Conservation (phyloP, 2,888 invertebrate genomes). For the Anthophora plumipes region DNA sequence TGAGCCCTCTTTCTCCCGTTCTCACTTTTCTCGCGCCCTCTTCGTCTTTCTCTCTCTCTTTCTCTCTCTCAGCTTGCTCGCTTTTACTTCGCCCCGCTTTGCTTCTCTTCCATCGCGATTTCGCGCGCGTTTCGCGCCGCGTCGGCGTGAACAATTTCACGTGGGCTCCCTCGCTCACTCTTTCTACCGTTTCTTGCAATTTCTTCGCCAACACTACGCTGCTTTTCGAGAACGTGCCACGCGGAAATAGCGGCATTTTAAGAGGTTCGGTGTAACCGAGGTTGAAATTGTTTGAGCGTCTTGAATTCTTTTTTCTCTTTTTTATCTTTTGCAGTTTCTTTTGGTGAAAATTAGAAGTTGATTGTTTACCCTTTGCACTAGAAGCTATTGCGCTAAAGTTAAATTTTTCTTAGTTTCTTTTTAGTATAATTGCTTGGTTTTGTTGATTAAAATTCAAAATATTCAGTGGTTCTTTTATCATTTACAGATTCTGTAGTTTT, state of each 20-base stretch:
- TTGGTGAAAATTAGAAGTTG: too few relatives aligned
- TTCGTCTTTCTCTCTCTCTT: conserved; percentile 53
- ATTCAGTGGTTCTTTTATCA: too few relatives aligned
- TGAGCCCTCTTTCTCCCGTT: conserved; percentile 68
- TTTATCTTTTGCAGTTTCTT: too few relatives aligned
- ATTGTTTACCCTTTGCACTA: too few relatives aligned
- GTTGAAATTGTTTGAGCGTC: too few relatives aligned
- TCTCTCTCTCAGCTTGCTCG: conserved; percentile 38
- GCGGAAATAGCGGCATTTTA: background rate
- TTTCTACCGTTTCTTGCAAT: background rate
- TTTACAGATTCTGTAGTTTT: too few relatives aligned
- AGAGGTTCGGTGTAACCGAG: background rate
- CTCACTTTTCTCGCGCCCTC: conserved; percentile 59
- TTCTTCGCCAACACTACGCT: background rate
- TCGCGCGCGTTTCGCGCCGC: conserved; percentile 40
- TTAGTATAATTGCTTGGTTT: too few relatives aligned
- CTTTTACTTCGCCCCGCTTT: conserved; percentile 56
- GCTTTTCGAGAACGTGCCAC: background rate
- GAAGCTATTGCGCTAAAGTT: too few relatives aligned
- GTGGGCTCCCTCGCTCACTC: conserved; percentile 9
- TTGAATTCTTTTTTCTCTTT: too few relatives aligned
- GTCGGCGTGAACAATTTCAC: conserved; percentile 54
- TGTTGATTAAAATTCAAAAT: too few relatives aligned
- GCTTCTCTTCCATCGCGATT: conserved; percentile 42
- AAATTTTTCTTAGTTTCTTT: too few relatives aligned